Base-by-base conservation (phyloP, 2,113 vertebrate species). In the Panurus biarmicus region DNA sequence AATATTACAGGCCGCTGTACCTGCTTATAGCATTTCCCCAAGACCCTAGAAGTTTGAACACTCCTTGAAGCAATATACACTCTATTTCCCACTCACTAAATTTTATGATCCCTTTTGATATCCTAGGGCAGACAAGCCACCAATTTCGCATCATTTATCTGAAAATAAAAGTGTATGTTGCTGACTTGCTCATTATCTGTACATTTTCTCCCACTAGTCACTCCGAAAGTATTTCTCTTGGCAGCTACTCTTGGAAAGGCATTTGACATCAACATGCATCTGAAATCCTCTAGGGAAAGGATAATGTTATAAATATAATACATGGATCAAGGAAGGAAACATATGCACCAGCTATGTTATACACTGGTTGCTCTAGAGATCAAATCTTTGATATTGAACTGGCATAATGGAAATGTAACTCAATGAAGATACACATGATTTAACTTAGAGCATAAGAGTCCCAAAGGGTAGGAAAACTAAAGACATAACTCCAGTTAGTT, bases 231-330 rank as follows among this genome's bases (percentile, higher is more conserved):
- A 79, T 91, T 93, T 94, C 57, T 88, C 61, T 60, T 74, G 57
- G 76, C 84, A 90, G 45, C 36, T n/a, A 13, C 36, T 95, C 94
- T 76, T 84, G 51, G 71, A 85, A 94, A 83, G 31, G 31, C 36
- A 64, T 87, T 89, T 85, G 72, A 65, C 54, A 89, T 66, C 57
- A 90, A 73, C 20, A 26, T 36, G 33, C 15, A 73, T 79, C 71
- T 81, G 69, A 94, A 95, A 90, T 81, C 61, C 75, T 90, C 73
- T 65, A 86, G 74, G 65, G 57, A 94, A 94, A 92, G 14, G 35
- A 38, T 84, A 66, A 89, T 16, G 5, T 22, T 85, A 80, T 93
- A 85, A 95, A 23, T n/a, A 89, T 88, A 75, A 91, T 42, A 50
- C 38, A 78, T 15, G 50, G 44, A 58, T 88, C 40, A 60, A 77